A percentile compares a stretch with the other conserved stretches of the same genome.
phyloP scores from a whole-genome alignment of 2,113 vertebrate species.

The Carlito syrichta region DNA sequence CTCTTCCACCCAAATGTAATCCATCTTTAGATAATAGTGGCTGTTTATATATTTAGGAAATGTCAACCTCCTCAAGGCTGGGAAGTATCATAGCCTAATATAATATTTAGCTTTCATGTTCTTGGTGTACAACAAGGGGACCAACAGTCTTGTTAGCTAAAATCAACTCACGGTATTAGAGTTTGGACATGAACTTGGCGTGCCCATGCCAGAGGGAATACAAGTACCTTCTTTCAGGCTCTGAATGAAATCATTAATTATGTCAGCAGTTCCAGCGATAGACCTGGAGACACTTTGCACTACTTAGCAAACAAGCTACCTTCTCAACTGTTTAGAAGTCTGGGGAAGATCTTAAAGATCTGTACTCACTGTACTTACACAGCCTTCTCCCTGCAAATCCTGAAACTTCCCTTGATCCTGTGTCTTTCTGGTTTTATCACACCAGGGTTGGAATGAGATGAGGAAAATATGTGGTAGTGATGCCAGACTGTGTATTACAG shows the following conservation, averaged over 20 bases:
- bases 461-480: constrained; percentile 50
- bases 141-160: constrained; percentile 75
- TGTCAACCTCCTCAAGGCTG: constrained; percentile 62
- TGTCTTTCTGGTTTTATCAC: constrained; percentile 19
- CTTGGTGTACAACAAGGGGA: constrained; percentile 78
- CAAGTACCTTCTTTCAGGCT: constrained; percentile 81
- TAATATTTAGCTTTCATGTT: constrained; percentile 80
- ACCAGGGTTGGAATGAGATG: constrained; percentile 43
- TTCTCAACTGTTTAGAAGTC: constrained; percentile 61
- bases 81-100: constrained; percentile 76
- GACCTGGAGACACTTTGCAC: constrained; percentile 78
- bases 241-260: constrained; percentile 83
- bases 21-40: constrained; percentile 58
- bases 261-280: constrained; percentile 79
- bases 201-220: constrained; percentile 73
- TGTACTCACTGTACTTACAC: constrained; percentile 8
- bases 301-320: constrained; percentile 68
- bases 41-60: constrained; percentile 70
- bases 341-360: constrained; percentile 61
- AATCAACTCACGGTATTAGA: constrained; percentile 74
- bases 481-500: constrained; percentile 66
- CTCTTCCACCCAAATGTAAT: constrained; percentile 58
- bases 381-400: constrained; percentile 2
- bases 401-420: constrained; percentile 34
- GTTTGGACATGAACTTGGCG: constrained; percentile 75